Base-by-base conservation (phyloP, 2,888 invertebrate genomes). In the Drosophila mayaguana region DNA sequence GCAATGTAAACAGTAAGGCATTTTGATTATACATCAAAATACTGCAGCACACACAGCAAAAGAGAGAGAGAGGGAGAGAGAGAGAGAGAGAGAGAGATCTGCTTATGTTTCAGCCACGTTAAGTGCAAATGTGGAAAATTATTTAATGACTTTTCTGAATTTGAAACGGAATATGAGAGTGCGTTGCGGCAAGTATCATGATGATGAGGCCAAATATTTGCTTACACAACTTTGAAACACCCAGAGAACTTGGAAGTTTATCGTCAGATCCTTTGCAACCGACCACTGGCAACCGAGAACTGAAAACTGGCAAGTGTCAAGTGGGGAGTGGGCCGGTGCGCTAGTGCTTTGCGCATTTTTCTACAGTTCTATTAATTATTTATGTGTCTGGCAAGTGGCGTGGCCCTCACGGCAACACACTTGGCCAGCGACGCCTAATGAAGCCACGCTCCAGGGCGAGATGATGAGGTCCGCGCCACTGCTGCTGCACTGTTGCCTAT, bases 101-200 rank as follows among this genome's bases (percentile, higher is more conserved):
- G 69, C 63, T 73, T 80, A 64, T 72, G 59, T 69, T 63, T 46
- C 40, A n/a, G 38, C 9, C 63, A 79, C 74, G 64, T 80, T 83
- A 77, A 90, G 86, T 83, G 90, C 83, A 85, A 90, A 78, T 90
- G 88, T 85, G 76, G 83, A 88, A 90, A 90, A 89, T 90, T 86
- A 90, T 90, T 89, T 90, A 89, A 89, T 90, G 88, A 90, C 90
- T 89, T 90, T 83, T 86, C 85, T 79, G 89, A 81, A 88, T 83
- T 86, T 81, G 75, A 90, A 89, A 89, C 83, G 78, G 88, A 89
- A 90, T 90, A 79, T 69, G 75, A 78, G 74, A 85, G 90, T 81
- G 88, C 67, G 79, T 73, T 83, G 81, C 51, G 87, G 62, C 67
- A 71, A 73, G 75, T 63, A 57, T 66, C 45, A 66, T 46, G 80